These are phyloP conservation scores for Xylota sylvarum DNA, from an alignment of 2,888 invertebrate genomes.

Conservation along the genomic window DNA sequence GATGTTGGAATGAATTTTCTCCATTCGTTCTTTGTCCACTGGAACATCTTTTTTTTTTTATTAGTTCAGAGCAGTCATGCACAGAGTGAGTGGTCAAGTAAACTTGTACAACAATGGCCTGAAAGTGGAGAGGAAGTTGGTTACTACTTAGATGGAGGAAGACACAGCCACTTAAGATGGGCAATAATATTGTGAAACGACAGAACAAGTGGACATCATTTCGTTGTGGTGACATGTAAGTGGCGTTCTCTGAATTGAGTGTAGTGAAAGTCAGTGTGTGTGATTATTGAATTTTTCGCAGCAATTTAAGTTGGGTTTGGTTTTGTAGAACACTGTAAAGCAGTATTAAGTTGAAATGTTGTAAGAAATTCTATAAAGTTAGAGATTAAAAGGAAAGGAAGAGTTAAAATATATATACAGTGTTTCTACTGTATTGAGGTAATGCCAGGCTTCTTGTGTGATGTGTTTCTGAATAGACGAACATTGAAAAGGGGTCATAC, in stretches of 20 bases:
- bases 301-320: background rate
- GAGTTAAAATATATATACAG: too few relatives aligned
- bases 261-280: constrained; percentile 9
- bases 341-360: background rate
- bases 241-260: constrained; percentile 12
- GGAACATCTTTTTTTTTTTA: constrained; percentile 55
- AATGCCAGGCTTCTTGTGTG: too few relatives aligned
- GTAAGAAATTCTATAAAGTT: background rate
- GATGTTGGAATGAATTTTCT: constrained; percentile 59
- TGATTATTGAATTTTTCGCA: constrained; percentile 16
- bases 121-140: constrained; percentile 43
- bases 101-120: constrained; percentile 46
- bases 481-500: too few relatives aligned
- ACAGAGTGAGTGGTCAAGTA: constrained; percentile 52
- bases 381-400: too few relatives aligned
- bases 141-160: constrained; percentile 23
- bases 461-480: too few relatives aligned
- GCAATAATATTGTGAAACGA: constrained; percentile 62
- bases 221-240: constrained; percentile 46
- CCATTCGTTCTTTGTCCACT: constrained; percentile 41
- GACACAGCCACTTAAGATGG: constrained; percentile 63
- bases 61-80: constrained; percentile 62
- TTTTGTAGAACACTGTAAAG: background rate
- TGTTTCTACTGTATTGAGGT: too few relatives aligned
- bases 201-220: constrained; percentile 63